Evolutionary conservation across 2,888 invertebrate species (phyloP).

Genomic region (Miltochrista miniata): DNA sequence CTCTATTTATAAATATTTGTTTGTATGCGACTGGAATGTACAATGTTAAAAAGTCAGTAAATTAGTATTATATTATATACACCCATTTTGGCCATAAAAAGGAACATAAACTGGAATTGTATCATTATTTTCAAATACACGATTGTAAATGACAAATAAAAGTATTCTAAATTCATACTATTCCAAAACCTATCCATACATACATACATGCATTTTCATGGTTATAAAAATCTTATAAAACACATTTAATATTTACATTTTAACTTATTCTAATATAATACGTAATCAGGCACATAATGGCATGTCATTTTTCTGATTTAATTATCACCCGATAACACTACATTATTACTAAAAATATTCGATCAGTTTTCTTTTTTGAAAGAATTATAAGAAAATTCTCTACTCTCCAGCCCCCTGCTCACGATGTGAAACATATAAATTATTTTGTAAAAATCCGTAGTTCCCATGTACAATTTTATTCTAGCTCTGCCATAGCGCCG

Average conservation of each 20-base stretch:
- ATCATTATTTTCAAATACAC: conserved; percentile 29
- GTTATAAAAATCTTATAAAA: conserved; percentile 8
- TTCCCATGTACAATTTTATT: too few relatives aligned
- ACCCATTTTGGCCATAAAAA: conserved; percentile 47
- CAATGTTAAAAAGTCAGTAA: conserved; percentile 36
- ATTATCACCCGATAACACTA: conserved; percentile 31
- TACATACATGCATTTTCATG: neutral
- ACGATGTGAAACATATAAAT: too few relatives aligned
- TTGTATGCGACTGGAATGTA: conserved; percentile 63
- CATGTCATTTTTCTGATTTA: conserved; percentile 47
- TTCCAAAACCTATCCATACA: conserved; percentile 34
- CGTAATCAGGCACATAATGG: conserved; percentile 66
- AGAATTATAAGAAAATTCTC: too few relatives aligned
- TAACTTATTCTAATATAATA: conserved; percentile 24
- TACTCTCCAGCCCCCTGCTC: too few relatives aligned
- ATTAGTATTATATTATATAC: conserved; percentile 31
- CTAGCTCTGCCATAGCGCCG: too few relatives aligned
- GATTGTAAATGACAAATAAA: conserved; percentile 27
- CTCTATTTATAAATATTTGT: conserved; percentile 8
- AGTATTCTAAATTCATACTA: conserved; percentile 33
- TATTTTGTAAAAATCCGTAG: too few relatives aligned
- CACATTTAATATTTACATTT: conserved; percentile 31
- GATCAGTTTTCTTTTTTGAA: neutral
- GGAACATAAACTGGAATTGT: conserved; percentile 55
- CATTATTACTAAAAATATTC: conserved; percentile 5